Percentiles rank a stretch among this genome's conserved stretches.
phyloP scores from a whole-genome alignment of 2,888 invertebrate genomes.

The Epirrhoe alternata region DNA sequence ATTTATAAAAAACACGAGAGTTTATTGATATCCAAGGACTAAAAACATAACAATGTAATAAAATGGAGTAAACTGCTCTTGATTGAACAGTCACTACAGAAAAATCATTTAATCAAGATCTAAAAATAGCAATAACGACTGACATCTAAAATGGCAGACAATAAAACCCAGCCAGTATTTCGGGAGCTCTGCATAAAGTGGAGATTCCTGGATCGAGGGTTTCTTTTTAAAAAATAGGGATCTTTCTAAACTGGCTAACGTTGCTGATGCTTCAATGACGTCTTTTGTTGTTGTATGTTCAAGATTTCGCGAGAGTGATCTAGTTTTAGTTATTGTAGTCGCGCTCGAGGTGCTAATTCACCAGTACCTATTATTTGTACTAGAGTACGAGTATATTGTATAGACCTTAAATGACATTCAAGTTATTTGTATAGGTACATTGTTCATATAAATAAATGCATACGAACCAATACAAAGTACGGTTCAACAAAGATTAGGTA shows the following conservation, averaged over 20 bases:
- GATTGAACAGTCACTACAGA: constrained; percentile 8
- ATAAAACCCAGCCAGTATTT: constrained; percentile 41
- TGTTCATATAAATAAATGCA: too few species aligned
- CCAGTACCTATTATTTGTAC: not conserved
- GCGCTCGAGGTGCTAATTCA: not conserved
- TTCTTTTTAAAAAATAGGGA: constrained; percentile 14
- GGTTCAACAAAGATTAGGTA: constrained; percentile 10
- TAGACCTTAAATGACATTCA: too few species aligned
- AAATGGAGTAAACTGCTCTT: constrained; percentile 1
- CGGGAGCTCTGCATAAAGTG: constrained; percentile 26
- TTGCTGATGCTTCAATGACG: constrained; percentile 38
- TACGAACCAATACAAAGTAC: constrained; percentile 9
- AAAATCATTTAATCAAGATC: constrained; percentile 37
- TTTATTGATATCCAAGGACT: not conserved
- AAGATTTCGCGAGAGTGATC: constrained; percentile 52
- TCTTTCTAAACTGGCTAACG: constrained; percentile 31
- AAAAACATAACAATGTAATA: not conserved
- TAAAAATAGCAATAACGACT: constrained; percentile 45
- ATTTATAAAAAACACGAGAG: constrained; percentile 13
- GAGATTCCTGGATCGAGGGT: not conserved
- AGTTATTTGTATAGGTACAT: not conserved
- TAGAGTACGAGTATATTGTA: too few species aligned
- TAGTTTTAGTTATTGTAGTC: constrained; percentile 50
- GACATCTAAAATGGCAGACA: constrained; percentile 41
- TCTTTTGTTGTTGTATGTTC: constrained; percentile 40